A percentile compares a stretch with the other conserved stretches of the same genome.
Conservation (phyloP, 2,888 invertebrate genomes). For the Ptychoptera contaminata region DNA sequence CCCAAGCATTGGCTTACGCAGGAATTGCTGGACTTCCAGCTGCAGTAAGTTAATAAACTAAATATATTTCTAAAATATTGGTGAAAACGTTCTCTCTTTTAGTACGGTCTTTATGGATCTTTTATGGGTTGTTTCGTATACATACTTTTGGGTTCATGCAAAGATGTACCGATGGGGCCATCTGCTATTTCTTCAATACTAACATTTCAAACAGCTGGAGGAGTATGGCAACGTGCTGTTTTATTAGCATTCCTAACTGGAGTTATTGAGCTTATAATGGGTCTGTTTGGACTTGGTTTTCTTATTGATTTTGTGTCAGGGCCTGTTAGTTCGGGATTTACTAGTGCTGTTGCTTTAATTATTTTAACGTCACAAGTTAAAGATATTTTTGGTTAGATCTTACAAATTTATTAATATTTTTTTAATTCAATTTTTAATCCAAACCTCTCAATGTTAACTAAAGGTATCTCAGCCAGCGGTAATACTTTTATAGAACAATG, state of each 20-base stretch:
- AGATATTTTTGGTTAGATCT: constrained; percentile 47
- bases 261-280: constrained; percentile 63
- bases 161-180: constrained; percentile 85
- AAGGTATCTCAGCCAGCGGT: constrained; percentile 46
- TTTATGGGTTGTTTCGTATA: constrained; percentile 84
- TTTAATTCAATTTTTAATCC: too few species aligned
- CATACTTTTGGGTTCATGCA: constrained; percentile 76
- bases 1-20: constrained; percentile 73
- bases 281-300: constrained; percentile 64
- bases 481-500: constrained; percentile 67
- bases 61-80: not conserved
- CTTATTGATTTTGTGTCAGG: constrained; percentile 82
- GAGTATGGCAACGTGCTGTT: constrained; percentile 47
- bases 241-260: constrained; percentile 62
- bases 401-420: not conserved
- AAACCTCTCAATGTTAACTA: not conserved
- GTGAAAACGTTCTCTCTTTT: constrained; percentile 13
- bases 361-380: constrained; percentile 79
- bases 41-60: constrained; percentile 30
- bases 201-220: constrained; percentile 62
- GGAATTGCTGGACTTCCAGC: constrained; percentile 64
- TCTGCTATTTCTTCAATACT: constrained; percentile 83
- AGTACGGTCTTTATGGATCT: constrained; percentile 86
- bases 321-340: constrained; percentile 78
- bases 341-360: constrained; percentile 77